These are phyloP conservation scores for Diphyllodes magnificus DNA, from an alignment of 2,113 vertebrate species.

Conservation along the genomic window DNA sequence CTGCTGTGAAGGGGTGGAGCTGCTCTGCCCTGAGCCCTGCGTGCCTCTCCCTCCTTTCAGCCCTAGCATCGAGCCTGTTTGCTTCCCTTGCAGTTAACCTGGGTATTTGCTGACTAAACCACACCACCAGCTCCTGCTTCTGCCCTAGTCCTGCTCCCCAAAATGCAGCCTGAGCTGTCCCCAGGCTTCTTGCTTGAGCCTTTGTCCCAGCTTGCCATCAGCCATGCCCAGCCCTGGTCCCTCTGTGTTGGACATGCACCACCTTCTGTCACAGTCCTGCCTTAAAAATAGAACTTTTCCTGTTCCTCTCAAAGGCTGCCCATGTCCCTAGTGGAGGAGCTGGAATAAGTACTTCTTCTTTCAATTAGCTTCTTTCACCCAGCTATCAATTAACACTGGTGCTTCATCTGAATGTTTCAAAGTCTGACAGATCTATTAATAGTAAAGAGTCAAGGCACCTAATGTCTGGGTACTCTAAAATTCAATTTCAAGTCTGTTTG, in stretches of 20 bases:
- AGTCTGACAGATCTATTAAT: neutral
- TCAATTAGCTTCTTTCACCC: too few species aligned
- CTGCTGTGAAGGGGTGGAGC: neutral
- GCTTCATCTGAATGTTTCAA: neutral
- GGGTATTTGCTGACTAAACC: neutral
- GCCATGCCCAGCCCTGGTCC: neutral
- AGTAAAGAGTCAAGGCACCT: neutral
- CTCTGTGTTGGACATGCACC: rapidly evolving
- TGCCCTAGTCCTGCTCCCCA: neutral
- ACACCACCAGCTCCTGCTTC: neutral
- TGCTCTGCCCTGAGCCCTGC: neutral
- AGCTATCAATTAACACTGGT: neutral
- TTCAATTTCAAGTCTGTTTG: neutral
- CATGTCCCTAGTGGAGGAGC: neutral
- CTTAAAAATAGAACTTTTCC: neutral
- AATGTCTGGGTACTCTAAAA: neutral
- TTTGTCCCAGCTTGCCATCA: neutral
- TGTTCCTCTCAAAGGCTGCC: neutral
- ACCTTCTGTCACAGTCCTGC: neutral
- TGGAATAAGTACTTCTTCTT: neutral
- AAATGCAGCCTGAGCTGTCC: neutral
- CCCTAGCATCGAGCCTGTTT: rapidly evolving
- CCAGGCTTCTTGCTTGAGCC: neutral
- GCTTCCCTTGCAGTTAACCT: neutral
- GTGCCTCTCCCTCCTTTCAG: neutral